Base-by-base conservation (phyloP, 2,113 vertebrate species). In the Calyptomena viridis region DNA sequence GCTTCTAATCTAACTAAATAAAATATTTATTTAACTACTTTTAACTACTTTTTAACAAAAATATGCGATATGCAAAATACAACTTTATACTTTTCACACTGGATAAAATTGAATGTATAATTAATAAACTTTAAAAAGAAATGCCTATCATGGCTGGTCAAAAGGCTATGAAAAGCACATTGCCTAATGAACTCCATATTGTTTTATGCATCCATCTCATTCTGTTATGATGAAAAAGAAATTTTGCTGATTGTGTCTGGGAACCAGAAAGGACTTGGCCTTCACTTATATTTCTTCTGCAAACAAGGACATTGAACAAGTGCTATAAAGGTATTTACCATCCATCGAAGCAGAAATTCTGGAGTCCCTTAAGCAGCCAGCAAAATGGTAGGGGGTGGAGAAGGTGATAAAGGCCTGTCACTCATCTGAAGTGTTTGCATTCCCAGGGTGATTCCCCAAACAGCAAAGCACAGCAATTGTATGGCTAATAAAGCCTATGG, bases 311-410 rank as follows among this genome's bases (percentile, higher is more conserved):
- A 0, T 21, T 76, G 42, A 3, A 2, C 25, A 90, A 86, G 24
- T 24, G 10, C 20, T 84, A 52, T 39, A 92, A 86, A 86, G 19
- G 44, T 59, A 88, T 86, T 93, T 96, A 39, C 27, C 39, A 68
- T 40, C 46, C 75, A 71, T 13, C 95, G 84, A 90, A 91, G 42
- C 55, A 96, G 87, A 95, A 95, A 91, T 88, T 84, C 47, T 78
- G 37, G 59, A 77, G 68, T 77, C 56, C 52, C 79, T 86, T 81
- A 77, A 94, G 72, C 44, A 93, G 13, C 24, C 72, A 83, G 42
- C 30, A 67, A 78, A 67, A 62, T 86, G 35, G 55, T 60, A 46
- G 64, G 33, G 17, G 33, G 39, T 92, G 25, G 68, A 84, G 85
- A 92, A 90, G 49, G 60, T 92, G 79, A 77, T 88, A 93, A 94